These are phyloP conservation scores for Lates calcarifer DNA, from an alignment of 2,113 vertebrate species.

Conservation along the genomic window DNA sequence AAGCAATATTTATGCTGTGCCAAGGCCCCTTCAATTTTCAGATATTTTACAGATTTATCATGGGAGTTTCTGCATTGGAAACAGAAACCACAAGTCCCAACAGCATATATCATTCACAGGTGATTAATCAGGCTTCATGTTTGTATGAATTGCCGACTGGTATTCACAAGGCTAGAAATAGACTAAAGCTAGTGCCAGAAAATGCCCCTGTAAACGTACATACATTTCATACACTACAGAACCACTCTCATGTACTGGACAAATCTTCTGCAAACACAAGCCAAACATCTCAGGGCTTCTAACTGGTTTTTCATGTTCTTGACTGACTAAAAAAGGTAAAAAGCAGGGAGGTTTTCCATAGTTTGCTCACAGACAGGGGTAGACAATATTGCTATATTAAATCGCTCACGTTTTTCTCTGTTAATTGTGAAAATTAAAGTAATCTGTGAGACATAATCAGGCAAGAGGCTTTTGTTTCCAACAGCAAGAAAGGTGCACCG, in stretches of 20 bases:
- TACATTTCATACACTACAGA: background rate
- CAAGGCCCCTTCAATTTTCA: slow-evolving; percentile 17
- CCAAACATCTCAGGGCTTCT: background rate
- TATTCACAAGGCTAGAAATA: slow-evolving; percentile 36
- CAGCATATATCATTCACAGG: slow-evolving; percentile 22
- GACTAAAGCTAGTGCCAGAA: background rate
- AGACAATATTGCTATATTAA: background rate
- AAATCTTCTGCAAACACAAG: background rate
- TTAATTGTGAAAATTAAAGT: background rate
- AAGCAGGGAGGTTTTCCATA: background rate
- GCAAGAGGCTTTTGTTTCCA: slow-evolving; percentile 17
- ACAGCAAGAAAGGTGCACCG: background rate
- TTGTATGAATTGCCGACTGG: slow-evolving; percentile 1
- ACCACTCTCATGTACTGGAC: background rate
- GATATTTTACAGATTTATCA: slow-evolving; percentile 28
- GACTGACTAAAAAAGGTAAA: background rate
- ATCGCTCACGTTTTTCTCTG: background rate
- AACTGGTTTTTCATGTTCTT: background rate
- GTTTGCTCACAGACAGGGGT: slow-evolving; percentile 5
- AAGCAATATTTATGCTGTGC: slow-evolving; percentile 4
- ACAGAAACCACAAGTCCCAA: slow-evolving; percentile 25
- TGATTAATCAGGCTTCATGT: slow-evolving; percentile 19
- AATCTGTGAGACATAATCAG: background rate
- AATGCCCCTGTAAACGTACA: background rate
- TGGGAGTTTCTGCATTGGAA: slow-evolving; percentile 22